These are phyloP conservation scores for Crossaster papposus DNA, from an alignment of 53 echinoderm and acorn worm species.

Conservation along the genomic window DNA sequence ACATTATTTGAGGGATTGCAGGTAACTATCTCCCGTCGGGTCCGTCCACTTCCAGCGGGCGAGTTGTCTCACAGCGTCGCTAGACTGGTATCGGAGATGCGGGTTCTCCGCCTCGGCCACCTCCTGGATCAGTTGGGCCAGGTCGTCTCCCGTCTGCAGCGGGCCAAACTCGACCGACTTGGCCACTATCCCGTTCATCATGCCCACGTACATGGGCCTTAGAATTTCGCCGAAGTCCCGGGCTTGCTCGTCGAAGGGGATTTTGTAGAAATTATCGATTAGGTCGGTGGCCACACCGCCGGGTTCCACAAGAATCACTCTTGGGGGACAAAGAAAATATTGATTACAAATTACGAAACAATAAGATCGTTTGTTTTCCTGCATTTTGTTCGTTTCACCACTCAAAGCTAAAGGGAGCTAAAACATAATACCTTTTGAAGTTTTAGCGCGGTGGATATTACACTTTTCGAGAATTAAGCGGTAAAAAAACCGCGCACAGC, in stretches of 20 bases:
- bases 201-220: slow-evolving; percentile 2
- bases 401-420: no score
- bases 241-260: slow-evolving; percentile 1
- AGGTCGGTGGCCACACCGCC: slow-evolving; percentile 50
- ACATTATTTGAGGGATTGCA: slow-evolving; percentile 11
- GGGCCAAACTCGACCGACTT: not conserved
- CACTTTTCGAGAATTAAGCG: no score
- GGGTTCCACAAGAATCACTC: slow-evolving; percentile 49
- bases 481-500: no score
- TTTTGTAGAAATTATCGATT: slow-evolving; percentile 8
- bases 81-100: slow-evolving; percentile 67
- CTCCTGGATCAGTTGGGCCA: slow-evolving; percentile 51
- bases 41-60: slow-evolving; percentile 51
- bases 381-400: no score
- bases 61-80: slow-evolving; percentile 22
- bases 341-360: not conserved
- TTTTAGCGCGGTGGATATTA: no score
- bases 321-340: not conserved
- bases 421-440: no score
- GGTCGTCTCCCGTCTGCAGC: slow-evolving; percentile 58
- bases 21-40: slow-evolving; percentile 65
- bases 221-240: slow-evolving; percentile 15
- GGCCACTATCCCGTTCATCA: slow-evolving; percentile 1
- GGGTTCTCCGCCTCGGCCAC: slow-evolving; percentile 59
- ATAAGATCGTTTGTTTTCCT: no score